Evolutionary conservation across 64 coral and sea anemone genomes (phyloP), one percentile per base, ranked within the genome.

Genomic region (Stylophora pistillata): DNA sequence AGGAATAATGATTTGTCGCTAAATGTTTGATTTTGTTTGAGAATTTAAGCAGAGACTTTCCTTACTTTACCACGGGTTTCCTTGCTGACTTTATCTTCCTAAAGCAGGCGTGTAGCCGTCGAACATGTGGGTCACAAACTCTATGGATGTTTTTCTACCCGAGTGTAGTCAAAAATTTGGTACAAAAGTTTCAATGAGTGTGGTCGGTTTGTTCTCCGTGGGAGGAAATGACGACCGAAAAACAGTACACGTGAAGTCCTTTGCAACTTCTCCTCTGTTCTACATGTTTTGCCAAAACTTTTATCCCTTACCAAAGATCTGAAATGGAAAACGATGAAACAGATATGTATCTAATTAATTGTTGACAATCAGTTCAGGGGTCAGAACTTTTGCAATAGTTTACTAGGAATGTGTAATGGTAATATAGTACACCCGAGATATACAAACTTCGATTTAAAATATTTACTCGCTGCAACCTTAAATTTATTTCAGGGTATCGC

Each of bases 91-190:
- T 63, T 64, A 64, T 80, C 75, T 55, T 18, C 32, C 30, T 10
- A 18, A 56, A 25, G 55, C 75, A 78, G 75, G 53, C 75, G 2
- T 55, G 21, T 56, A 56, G 23, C 23, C 28, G 75, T 56, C 28
- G n/a, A 78, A 78, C 75, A 78, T 78, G 75, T 78, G 75, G 75
- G 75, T 15, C 21, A 18, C 3, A 60, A 60, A 60, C 58, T 21
- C 1, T 4, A 20, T 20, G 61, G 7, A 18, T 64, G 61, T 64
- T 64, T 64, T 64, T 41, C 20, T 55, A 54, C 9, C 14, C 47
- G 55, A 0, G n/a, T 27, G 37, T 37, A 12, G 26, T 27, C 21
- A 26, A 16, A 56, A 1, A 56, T 78, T 55, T 78, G 20, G 56
- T 78, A 10, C 53, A 47, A 56, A 78, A 78, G n/a, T 25, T 17